Base-by-base conservation (phyloP, 2,797 vertebrate species). In the Ctenopoma kingsleyae region DNA sequence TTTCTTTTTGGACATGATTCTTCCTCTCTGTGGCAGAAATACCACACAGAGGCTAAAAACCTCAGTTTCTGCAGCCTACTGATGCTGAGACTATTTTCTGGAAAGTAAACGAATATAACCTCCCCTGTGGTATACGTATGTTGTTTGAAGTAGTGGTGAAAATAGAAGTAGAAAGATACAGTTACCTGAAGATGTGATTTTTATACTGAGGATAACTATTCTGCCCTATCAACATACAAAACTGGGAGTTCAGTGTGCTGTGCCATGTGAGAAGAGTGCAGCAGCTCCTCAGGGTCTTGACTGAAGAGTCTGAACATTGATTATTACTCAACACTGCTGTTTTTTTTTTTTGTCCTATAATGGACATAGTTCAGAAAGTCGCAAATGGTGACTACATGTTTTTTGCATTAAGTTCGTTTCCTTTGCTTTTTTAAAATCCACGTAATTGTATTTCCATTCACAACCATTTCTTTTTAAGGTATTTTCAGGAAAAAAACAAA, bases 21-120 rank as follows among this genome's bases (percentile, higher is more conserved):
- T 80, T 75, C 44, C 51, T 52, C 58, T 72, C 27, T 13, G 60
- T 62, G 76, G 74, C n/a, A 35, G 51, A 71, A 82, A 81, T n/a
- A 66, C 61, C 75, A 83, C 6, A 44, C 78, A 54, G 83, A 68
- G 76, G 72, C 58, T 3, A 79, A 32, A 81, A 84, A 66, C 53
- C 54, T 63, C 44, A 46, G 67, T 66, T 78, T 62, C 66, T 83
- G 74, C 72, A 74, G 74, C 49, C 41, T 13, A 59, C 72, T 62
- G 78, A 72, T 70, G 71, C 68, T 5, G 25, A 62, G 25, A 50
- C 50, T 3, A 19, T 44, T 55, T 69, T 75, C 67, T 65, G 68
- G 65, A 86, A 73, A 82, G 78, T 74, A 82, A 90, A 83, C 64
- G 44, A 73, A 80, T 74, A 74, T 53, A 62, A 56, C 64, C 30